These are phyloP conservation scores for Tangara arthus DNA, from an alignment of 2,797 vertebrate species.

Conservation along the genomic window DNA sequence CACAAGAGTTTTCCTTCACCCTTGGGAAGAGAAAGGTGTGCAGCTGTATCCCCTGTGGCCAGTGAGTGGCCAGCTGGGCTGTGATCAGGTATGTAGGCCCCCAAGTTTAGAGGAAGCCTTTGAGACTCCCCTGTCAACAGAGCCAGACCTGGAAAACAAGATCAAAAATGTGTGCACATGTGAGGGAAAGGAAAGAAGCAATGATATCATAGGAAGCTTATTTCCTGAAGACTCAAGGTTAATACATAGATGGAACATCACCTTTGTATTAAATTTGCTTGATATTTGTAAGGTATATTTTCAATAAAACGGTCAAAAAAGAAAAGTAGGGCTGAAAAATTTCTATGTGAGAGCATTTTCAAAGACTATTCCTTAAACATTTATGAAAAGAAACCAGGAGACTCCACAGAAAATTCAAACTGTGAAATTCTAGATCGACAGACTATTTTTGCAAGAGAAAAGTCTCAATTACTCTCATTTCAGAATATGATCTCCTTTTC, in stretches of 20 bases:
- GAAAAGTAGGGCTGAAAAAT: not conserved
- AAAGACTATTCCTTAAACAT: not conserved
- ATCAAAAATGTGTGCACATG: not conserved
- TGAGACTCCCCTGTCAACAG: not conserved
- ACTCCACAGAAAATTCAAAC: not conserved
- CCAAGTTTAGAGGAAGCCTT: not conserved
- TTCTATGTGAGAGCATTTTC: not conserved
- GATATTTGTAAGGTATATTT: not conserved
- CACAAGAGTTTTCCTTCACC: not conserved
- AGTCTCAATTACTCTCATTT: not conserved
- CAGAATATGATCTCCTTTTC: not conserved
- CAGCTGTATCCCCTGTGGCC: not conserved
- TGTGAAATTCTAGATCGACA: not conserved
- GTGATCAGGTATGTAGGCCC: not conserved
- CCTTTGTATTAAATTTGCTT: not conserved
- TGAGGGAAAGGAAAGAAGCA: not conserved
- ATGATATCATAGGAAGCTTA: not conserved
- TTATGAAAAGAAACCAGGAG: not conserved
- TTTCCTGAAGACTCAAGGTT: not conserved
- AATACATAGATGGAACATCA: accelerated
- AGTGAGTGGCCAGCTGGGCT: not conserved
- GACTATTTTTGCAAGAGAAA: not conserved
- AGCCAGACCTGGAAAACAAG: not conserved
- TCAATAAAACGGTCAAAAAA: not conserved
- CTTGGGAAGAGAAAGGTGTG: not conserved